Base-by-base conservation (phyloP, 2,888 invertebrate genomes). In the Argyresthia albistria region DNA sequence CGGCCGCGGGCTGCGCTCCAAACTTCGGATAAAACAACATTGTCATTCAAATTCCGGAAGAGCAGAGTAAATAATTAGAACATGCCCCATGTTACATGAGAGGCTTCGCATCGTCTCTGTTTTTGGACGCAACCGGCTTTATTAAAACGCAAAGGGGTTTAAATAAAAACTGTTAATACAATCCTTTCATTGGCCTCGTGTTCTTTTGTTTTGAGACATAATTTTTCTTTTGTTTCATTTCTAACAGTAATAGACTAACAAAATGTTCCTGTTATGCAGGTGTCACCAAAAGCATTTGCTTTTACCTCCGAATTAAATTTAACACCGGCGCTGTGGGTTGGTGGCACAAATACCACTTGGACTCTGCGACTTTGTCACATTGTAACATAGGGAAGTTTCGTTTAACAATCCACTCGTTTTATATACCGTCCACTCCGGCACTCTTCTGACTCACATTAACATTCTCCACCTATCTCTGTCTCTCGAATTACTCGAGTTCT, bases 21-120 rank as follows among this genome's bases (percentile, higher is more conserved):
- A 69, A 75, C 71, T 76, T 52, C 35, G 12, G 11, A 39, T 52
- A 52, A 67, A 76, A 76, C 72, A 80, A 76, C 74, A 77, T 79
- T 78, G 76, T 76, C 73, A 68, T 72, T 73, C 37, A 8, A 47
- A 47, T 47, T n/a, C 63, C 56, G 60, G 63, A 61, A 25, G 45
- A 35, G 3, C 36, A 15, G 15, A 46, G 25, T 25, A 53, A 55
- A 49, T 54, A 49, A 39, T 51, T 46, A 51, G 39, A 46, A 35
- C 48, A 43, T 43, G 43, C 45, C 45, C 45, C 10, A 15, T 14
- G 12, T 4, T 25, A 25, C 25, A 6, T 25, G 25, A 25, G 25
- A 25, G 25, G 25, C 25, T 2, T 25, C 25, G 25, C 25, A 4
- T 25, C 25, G 2, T 25, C 6, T 25, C 25, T 25, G 25, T 25